Conservation (phyloP, 1,140 invertebrate species). For the Ceratina calcarata region DNA sequence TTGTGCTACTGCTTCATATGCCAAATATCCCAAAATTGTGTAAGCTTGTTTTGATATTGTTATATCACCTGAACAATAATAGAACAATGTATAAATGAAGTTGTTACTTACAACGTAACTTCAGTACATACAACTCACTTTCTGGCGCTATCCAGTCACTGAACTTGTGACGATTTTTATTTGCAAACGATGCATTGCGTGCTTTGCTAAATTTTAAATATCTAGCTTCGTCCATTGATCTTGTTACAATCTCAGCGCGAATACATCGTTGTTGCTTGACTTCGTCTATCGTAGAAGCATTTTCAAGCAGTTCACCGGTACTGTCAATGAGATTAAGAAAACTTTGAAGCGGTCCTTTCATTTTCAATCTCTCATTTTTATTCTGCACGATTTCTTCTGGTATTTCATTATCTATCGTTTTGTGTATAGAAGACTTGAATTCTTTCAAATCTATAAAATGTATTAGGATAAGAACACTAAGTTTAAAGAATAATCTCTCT, state of each 20-base stretch:
- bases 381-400: conserved; percentile 49
- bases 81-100: conserved; percentile 7
- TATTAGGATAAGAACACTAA: neutral
- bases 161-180: conserved; percentile 80
- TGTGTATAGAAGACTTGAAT: conserved; percentile 69
- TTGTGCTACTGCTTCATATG: conserved; percentile 86
- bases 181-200: conserved; percentile 79
- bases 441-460: conserved; percentile 72
- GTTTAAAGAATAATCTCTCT: neutral
- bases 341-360: conserved; percentile 61
- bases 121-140: conserved; percentile 59
- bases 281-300: conserved; percentile 66
- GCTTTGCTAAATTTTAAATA: conserved; percentile 80
- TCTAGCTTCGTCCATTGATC: conserved; percentile 73
- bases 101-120: conserved; percentile 12
- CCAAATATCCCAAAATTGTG: conserved; percentile 83
- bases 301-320: conserved; percentile 74
- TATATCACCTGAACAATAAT: conserved; percentile 75
- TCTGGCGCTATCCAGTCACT: conserved; percentile 81
- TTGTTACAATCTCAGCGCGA: conserved; percentile 75
- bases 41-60: conserved; percentile 80
- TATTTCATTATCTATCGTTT: conserved; percentile 62
- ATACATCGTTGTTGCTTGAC: conserved; percentile 75
- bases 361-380: conserved; percentile 54
- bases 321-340: conserved; percentile 74